These are phyloP conservation scores for Cyprinodon diabolis DNA, from an alignment of 2,797 vertebrate species.

Conservation along the genomic window DNA sequence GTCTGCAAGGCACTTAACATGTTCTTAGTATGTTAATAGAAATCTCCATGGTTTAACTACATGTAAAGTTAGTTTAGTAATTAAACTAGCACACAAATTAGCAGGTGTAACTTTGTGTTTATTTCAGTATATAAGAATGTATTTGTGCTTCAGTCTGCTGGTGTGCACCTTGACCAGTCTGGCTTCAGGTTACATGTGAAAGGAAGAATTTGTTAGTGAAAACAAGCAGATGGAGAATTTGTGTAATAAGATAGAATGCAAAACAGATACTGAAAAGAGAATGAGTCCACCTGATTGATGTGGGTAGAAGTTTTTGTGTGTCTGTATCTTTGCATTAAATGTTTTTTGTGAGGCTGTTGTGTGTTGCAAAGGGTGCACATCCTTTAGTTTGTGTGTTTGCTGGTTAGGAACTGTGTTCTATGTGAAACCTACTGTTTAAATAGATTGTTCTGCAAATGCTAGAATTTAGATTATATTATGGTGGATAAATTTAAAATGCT, in stretches of 20 bases:
- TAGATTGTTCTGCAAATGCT: constrained; percentile 67
- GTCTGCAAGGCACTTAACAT: not conserved
- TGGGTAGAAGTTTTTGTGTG: constrained; percentile 20
- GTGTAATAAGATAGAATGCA: constrained; percentile 56
- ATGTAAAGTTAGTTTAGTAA: not conserved
- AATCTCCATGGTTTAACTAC: not conserved
- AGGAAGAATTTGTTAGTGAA: constrained; percentile 47
- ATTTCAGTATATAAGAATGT: constrained; percentile 18
- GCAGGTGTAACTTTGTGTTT: constrained; percentile 24
- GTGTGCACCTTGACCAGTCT: constrained; percentile 11
- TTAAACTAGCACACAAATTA: constrained; percentile 5
- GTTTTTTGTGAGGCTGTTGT: constrained; percentile 46
- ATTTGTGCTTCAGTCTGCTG: constrained; percentile 6
- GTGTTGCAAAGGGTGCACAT: constrained; percentile 25
- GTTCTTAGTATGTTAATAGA: not conserved
- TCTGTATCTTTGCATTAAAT: constrained; percentile 29
- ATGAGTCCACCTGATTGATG: constrained; percentile 11
- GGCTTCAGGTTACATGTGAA: constrained; percentile 17
- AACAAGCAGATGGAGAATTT: constrained; percentile 45
- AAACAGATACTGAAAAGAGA: constrained; percentile 14
- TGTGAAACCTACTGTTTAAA: constrained; percentile 62
- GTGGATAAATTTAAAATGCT: constrained; percentile 30
- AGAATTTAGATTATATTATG: constrained; percentile 69
- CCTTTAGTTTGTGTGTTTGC: constrained; percentile 10
- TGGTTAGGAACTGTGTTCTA: constrained; percentile 37